phyloP scores from a whole-genome alignment of 2,113 vertebrate species.

The Alethe castanea region DNA sequence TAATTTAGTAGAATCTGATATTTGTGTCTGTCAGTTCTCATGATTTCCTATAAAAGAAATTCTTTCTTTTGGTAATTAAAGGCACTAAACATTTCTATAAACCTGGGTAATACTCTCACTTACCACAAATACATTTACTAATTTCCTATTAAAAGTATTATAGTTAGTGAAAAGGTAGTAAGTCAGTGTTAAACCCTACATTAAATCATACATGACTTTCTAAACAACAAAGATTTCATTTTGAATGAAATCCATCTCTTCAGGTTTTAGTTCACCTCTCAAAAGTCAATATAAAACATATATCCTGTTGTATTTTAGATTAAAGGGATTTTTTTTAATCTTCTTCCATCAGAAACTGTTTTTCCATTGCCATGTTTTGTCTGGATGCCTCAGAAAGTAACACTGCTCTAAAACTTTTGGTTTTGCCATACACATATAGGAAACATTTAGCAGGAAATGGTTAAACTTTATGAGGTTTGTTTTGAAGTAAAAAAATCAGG shows the following conservation, averaged over 20 bases:
- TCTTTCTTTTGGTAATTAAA: background rate
- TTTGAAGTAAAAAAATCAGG: background rate
- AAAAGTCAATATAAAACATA: background rate
- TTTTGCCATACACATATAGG: background rate
- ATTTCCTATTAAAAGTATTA: background rate
- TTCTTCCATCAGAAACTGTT: background rate
- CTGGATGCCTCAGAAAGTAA: background rate
- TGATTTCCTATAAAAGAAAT: background rate
- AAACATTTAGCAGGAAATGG: background rate
- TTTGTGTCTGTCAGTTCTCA: background rate
- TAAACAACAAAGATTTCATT: background rate
- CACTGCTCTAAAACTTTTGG: background rate
- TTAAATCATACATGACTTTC: background rate
- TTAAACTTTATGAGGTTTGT: background rate
- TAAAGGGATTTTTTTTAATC: background rate
- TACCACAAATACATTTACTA: background rate
- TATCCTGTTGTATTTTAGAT: background rate
- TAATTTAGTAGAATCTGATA: conserved; percentile 6
- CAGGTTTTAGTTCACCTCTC: background rate
- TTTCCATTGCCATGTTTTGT: background rate
- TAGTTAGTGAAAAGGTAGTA: background rate
- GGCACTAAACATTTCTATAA: background rate
- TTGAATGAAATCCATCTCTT: background rate
- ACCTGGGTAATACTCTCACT: background rate
- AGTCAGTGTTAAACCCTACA: background rate